These are phyloP conservation scores for Gonatopus flavifemur DNA, from an alignment of 1,140 invertebrate genomes.

Conservation along the genomic window DNA sequence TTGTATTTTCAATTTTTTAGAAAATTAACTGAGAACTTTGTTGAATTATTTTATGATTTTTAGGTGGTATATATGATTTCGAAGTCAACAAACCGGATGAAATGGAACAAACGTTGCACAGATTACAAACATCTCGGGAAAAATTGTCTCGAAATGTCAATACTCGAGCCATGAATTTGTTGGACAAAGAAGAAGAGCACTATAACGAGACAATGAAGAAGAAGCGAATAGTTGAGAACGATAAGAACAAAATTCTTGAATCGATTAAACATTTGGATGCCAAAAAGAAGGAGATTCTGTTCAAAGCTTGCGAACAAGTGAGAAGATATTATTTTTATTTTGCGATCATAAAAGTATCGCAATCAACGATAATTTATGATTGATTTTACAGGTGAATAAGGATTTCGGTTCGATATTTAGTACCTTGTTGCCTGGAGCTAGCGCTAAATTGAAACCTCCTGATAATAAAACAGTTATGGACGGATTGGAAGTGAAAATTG, in stretches of 20 bases:
- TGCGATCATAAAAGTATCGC: background rate
- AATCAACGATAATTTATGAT: slow-evolving; percentile 11
- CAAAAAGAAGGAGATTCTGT: slow-evolving; percentile 82
- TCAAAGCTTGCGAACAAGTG: slow-evolving; percentile 77
- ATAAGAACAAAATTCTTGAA: slow-evolving; percentile 79
- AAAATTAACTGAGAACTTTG: too few species aligned
- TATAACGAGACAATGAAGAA: slow-evolving; percentile 81
- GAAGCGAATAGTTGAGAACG: slow-evolving; percentile 81
- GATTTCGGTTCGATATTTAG: slow-evolving; percentile 98
- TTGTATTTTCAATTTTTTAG: slow-evolving; percentile 30
- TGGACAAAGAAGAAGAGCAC: slow-evolving; percentile 84
- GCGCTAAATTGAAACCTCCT: slow-evolving; percentile 81
- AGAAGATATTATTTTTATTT: slow-evolving; percentile 30
- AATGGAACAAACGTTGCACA: slow-evolving; percentile 61
- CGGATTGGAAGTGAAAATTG: slow-evolving; percentile 91
- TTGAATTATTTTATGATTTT: slow-evolving; percentile 12
- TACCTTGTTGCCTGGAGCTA: slow-evolving; percentile 85
- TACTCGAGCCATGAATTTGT: slow-evolving; percentile 80
- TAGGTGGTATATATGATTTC: slow-evolving; percentile 54
- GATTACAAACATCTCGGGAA: slow-evolving; percentile 69
- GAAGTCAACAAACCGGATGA: slow-evolving; percentile 47
- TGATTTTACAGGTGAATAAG: slow-evolving; percentile 65
- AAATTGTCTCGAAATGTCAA: slow-evolving; percentile 81
- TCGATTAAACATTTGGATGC: slow-evolving; percentile 87
- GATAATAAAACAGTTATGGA: slow-evolving; percentile 73